Percentiles rank a stretch among this genome's conserved stretches.
These are phyloP conservation scores for Rafetus swinhoei DNA, from an alignment of 2,113 vertebrate genomes.

Conservation along the genomic window DNA sequence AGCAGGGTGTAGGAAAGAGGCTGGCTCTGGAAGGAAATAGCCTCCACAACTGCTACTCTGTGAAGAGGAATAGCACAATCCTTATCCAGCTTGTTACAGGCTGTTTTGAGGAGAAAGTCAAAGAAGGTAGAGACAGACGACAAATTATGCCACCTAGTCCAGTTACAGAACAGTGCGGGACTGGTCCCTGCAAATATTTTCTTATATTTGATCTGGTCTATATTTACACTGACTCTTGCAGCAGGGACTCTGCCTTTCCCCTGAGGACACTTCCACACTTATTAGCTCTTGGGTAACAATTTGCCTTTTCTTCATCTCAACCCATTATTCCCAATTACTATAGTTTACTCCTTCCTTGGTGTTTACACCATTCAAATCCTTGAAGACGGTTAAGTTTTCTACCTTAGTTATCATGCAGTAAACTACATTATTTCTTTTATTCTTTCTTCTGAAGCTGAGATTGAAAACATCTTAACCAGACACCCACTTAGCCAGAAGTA, in stretches of 20 bases:
- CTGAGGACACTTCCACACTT: neutral
- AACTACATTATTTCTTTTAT: neutral
- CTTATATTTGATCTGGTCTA: neutral
- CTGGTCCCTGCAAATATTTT: neutral
- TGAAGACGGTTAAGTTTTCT: neutral
- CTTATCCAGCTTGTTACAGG: neutral
- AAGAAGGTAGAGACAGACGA: neutral
- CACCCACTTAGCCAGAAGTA: neutral
- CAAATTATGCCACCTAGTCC: neutral
- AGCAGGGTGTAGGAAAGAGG: slow-evolving; percentile 83
- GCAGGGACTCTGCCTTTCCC: neutral
- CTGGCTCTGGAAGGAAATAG: slow-evolving; percentile 89
- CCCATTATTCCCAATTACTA: neutral
- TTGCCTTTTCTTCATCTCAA: neutral
- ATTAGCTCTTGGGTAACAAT: neutral
- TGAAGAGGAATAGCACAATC: slow-evolving; percentile 27
- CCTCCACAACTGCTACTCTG: slow-evolving; percentile 84
- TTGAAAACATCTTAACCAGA: neutral
- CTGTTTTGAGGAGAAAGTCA: neutral
- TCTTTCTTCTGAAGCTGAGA: neutral
- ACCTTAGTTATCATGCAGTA: neutral
- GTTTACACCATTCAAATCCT: neutral
- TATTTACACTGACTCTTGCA: neutral
- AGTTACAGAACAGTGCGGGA: neutral
- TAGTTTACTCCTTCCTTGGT: neutral